Evolutionary conservation across 2,113 vertebrate species (phyloP).

Genomic region (Myanophis thanlyinensis): DNA sequence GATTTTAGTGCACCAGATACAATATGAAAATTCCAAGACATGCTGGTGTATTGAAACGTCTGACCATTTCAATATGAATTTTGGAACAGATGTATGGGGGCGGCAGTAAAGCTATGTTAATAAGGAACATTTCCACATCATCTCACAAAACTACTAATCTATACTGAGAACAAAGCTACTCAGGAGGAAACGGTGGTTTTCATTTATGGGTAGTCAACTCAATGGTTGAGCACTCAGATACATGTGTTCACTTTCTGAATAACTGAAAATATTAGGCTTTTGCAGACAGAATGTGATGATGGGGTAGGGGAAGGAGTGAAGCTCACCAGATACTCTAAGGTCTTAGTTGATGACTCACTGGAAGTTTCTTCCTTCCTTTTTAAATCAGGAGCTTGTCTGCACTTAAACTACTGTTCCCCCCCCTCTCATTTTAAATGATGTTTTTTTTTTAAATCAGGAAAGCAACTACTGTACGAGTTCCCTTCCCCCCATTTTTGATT

Average conservation of each 20-base stretch:
- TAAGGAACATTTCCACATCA: conserved; percentile 77
- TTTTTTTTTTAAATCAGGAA: background rate
- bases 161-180: conserved; percentile 66
- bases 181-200: conserved; percentile 49
- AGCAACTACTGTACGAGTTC: background rate
- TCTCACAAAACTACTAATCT: conserved; percentile 73
- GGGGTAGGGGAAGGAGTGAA: background rate
- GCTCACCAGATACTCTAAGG: background rate
- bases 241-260: background rate
- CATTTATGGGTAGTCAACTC: conserved; percentile 52
- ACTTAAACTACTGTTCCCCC: background rate
- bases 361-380: background rate
- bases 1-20: conserved; percentile 74
- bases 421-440: too few relatives aligned
- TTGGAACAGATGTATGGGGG: conserved; percentile 77
- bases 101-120: conserved; percentile 79
- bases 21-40: conserved; percentile 77
- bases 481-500: background rate
- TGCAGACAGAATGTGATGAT: background rate
- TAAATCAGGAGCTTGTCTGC: background rate
- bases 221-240: conserved; percentile 10
- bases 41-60: conserved; percentile 72
- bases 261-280: conserved; percentile 46
- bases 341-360: background rate
- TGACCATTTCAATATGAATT: conserved; percentile 75